Conservation (phyloP, 2,113 vertebrate genomes). For the Microtus montanus region DNA sequence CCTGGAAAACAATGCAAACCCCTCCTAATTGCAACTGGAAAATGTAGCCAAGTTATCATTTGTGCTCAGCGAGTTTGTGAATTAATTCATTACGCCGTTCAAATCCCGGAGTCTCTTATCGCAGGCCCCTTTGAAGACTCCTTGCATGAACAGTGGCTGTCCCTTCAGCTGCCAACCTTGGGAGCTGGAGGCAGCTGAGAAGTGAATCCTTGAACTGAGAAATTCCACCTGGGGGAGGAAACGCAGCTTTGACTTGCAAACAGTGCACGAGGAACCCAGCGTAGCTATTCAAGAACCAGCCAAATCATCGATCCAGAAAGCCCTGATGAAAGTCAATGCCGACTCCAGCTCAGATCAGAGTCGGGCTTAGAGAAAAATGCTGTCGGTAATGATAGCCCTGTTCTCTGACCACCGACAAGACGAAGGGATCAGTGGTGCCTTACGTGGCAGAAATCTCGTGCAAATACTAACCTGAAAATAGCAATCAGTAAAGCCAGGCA, state of each 20-base stretch:
- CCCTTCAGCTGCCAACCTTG: conserved; percentile 68
- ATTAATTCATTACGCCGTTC: conserved; percentile 80
- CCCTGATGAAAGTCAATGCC: conserved; percentile 82
- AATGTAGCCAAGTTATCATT: conserved; percentile 82
- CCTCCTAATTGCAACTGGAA: conserved; percentile 83
- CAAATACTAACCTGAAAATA: conserved; percentile 59
- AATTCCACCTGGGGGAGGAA: conserved; percentile 73
- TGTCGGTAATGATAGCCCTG: conserved; percentile 65
- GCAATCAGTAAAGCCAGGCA: not conserved
- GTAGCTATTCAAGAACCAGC: conserved; percentile 69
- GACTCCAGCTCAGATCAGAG: conserved; percentile 76
- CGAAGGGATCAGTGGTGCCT: conserved; percentile 63
- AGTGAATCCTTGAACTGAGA: conserved; percentile 78
- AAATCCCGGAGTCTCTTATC: conserved; percentile 79
- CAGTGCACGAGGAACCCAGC: conserved; percentile 76
- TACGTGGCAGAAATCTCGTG: conserved; percentile 62
- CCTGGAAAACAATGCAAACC: conserved; percentile 84
- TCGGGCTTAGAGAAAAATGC: conserved; percentile 72
- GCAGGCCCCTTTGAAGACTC: conserved; percentile 57
- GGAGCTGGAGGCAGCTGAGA: conserved; percentile 77
- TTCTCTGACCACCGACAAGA: not conserved
- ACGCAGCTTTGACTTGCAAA: conserved; percentile 82
- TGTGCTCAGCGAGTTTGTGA: conserved; percentile 82
- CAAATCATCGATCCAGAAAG: conserved; percentile 80
- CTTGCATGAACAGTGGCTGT: conserved; percentile 35